These are phyloP conservation scores for Myanophis thanlyinensis DNA, from an alignment of 2,113 vertebrate species.

Conservation along the genomic window DNA sequence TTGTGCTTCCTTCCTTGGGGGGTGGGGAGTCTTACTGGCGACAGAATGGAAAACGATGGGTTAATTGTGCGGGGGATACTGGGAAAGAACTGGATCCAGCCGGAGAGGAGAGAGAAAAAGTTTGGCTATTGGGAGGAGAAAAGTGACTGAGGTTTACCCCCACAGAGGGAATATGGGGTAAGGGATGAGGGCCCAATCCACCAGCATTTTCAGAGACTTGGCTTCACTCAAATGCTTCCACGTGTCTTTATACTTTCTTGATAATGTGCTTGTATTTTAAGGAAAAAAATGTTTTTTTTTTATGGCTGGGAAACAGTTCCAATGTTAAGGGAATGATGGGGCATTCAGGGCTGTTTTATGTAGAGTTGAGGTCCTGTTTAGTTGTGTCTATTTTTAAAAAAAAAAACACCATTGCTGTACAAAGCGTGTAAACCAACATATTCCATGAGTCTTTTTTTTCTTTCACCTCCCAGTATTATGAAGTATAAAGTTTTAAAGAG, in stretches of 20 bases:
- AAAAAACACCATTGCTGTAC: slow-evolving; percentile 15
- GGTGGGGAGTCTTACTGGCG: background rate
- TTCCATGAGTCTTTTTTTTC: background rate
- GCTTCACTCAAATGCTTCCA: background rate
- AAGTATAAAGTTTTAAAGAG: background rate
- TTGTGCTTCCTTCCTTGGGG: background rate
- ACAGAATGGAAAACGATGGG: background rate
- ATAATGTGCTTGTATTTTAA: slow-evolving; percentile 6
- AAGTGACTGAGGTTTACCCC: background rate
- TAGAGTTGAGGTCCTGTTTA: background rate
- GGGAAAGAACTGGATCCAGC: background rate
- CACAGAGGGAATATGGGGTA: too few species aligned
- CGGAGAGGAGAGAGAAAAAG: background rate
- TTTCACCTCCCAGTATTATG: slow-evolving; percentile 7
- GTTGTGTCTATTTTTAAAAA: slow-evolving; percentile 62
- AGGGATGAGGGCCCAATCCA: background rate
- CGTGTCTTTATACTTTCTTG: slow-evolving; percentile 10
- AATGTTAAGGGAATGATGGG: background rate
- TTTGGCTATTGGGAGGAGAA: background rate
- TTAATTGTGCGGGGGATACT: background rate
- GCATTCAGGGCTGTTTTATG: slow-evolving; percentile 14
- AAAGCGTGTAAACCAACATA: background rate
- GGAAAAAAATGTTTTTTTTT: background rate
- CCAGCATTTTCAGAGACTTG: background rate
- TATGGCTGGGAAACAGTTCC: background rate